These are phyloP conservation scores for Coregonus clupeaformis DNA, from an alignment of 2,113 vertebrate genomes.

Conservation along the genomic window DNA sequence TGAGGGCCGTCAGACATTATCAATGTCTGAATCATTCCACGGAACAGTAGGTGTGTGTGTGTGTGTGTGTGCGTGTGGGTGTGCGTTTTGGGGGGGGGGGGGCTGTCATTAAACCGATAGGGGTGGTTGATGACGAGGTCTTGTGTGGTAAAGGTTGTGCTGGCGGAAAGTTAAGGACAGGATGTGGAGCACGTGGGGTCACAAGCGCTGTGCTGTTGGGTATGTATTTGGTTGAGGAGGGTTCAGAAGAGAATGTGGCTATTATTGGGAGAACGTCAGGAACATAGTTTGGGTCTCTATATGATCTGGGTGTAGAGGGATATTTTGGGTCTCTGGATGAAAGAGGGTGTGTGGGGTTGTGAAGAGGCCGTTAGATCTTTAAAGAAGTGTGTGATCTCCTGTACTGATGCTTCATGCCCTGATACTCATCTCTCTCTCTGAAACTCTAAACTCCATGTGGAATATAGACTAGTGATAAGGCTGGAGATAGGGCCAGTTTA, in stretches of 20 bases:
- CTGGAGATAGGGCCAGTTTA: constrained; percentile 34
- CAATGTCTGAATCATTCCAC: constrained; percentile 56
- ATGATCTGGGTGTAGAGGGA: neutral
- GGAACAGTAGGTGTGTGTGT: constrained; percentile 37
- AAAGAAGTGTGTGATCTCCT: constrained; percentile 11
- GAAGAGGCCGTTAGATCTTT: constrained; percentile 19
- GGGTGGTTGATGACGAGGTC: constrained; percentile 18
- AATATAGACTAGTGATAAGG: constrained; percentile 11
- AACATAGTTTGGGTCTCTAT: neutral
- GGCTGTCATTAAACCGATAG: constrained; percentile 33
- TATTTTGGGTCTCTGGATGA: neutral
- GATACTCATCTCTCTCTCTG: neutral
- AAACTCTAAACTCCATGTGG: constrained; percentile 26
- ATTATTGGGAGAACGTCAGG: neutral
- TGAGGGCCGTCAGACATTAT: constrained; percentile 34
- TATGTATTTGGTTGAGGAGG: neutral
- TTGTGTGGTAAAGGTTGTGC: too few relatives aligned
- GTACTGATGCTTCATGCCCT: constrained; percentile 20
- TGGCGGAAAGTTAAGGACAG: too few relatives aligned
- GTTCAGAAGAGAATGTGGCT: too few relatives aligned
- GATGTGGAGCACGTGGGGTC: neutral
- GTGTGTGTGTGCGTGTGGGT: neutral
- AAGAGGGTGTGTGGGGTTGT: neutral
- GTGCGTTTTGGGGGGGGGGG: too few relatives aligned
- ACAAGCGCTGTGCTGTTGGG: neutral